A percentile compares a stretch with the other conserved stretches of the same genome.
These are phyloP conservation scores for Scaptomyza flava DNA, from an alignment of 2,888 invertebrate genomes.

Conservation along the genomic window DNA sequence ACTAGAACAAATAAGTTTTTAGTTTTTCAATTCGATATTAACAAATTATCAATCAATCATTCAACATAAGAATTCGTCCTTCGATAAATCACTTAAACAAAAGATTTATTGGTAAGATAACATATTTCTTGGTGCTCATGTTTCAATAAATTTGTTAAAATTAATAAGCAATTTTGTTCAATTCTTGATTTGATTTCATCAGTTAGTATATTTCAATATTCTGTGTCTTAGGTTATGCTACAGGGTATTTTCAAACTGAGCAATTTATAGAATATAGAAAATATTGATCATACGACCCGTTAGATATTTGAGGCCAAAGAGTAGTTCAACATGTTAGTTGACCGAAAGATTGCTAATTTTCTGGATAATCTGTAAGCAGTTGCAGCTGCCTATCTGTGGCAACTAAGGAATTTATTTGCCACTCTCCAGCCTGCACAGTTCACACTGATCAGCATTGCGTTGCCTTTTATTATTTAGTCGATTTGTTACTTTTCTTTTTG, in stretches of 20 bases:
- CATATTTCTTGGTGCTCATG: no score
- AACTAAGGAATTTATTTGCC: conserved; percentile 12
- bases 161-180: no score
- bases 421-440: no score
- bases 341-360: conserved; percentile 15
- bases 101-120: no score
- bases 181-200: no score
- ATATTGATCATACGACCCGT: conserved; percentile 35
- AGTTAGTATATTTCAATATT: no score
- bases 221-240: not conserved
- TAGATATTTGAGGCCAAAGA: conserved; percentile 1
- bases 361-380: conserved; percentile 15
- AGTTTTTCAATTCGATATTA: no score
- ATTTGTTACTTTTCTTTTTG: conserved; percentile 46
- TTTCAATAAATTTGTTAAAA: no score
- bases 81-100: no score
- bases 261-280: not conserved
- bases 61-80: no score
- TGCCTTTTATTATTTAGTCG: conserved; percentile 48
- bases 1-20: no score
- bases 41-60: no score
- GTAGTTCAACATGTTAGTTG: conserved; percentile 7
- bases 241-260: not conserved
- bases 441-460: conserved; percentile 12
- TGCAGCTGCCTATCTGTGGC: conserved; percentile 32